A percentile compares a stretch with the other conserved stretches of the same genome.
Evolutionary conservation across 2,888 invertebrate genomes (phyloP).

Genomic region (Harpagoxenus sublaevis): DNA sequence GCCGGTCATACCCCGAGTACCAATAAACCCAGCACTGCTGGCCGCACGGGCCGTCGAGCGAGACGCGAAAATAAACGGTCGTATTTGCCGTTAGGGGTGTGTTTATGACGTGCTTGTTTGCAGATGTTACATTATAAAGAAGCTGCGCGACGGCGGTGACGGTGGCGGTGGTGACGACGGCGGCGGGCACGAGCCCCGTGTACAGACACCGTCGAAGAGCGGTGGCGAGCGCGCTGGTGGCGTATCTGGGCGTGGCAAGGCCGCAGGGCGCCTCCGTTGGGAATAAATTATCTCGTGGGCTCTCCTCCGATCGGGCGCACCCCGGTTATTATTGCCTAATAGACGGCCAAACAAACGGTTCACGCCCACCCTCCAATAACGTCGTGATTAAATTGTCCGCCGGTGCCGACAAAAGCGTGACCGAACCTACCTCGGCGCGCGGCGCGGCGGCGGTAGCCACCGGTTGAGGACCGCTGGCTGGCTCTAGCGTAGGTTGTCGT

Average conservation of each 20-base stretch:
- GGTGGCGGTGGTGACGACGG: constrained; percentile 13
- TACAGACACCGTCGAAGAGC: constrained; percentile 12
- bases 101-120: constrained; percentile 84
- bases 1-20: constrained; percentile 29
- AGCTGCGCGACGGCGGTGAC: constrained; percentile 70
- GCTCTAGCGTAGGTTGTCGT: constrained; percentile 31
- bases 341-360: constrained; percentile 83
- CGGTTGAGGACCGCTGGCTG: constrained; percentile 50
- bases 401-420: constrained; percentile 48
- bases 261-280: constrained; percentile 83
- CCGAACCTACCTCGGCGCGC: constrained; percentile 6
- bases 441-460: constrained; percentile 21
- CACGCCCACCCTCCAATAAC: constrained; percentile 82
- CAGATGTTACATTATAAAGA: constrained; percentile 83
- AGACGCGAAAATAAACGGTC: constrained; percentile 32
- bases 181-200: constrained; percentile 35
- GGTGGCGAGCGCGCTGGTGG: constrained; percentile 63
- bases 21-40: constrained; percentile 30
- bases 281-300: constrained; percentile 83
- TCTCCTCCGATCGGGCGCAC: constrained; percentile 76
- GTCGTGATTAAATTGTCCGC: constrained; percentile 80
- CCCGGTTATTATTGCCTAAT: constrained; percentile 84
- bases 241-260: constrained; percentile 84
- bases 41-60: constrained; percentile 1
- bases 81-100: constrained; percentile 79